Evolutionary conservation across 2,888 invertebrate species (phyloP), one percentile per base, ranked within the genome.

Genomic region (Halictus ligatus): DNA sequence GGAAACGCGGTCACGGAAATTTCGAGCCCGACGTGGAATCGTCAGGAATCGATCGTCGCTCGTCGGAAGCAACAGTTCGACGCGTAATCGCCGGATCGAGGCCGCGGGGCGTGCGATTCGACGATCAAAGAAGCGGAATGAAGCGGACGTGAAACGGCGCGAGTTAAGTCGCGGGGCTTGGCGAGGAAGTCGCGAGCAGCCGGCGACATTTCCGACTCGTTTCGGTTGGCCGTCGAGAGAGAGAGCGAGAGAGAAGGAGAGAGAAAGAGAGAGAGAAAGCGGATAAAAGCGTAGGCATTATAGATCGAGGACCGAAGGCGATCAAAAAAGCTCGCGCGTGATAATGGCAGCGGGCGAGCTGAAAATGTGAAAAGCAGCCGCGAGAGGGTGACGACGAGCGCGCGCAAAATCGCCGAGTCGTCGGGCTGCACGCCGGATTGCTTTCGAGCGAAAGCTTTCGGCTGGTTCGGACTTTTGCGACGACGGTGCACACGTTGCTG

Each of bases 201-300:
- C n/a, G 15, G 60, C 73, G 78, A 84, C 81, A 69, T 84, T 84
- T 81, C 84, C 78, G 84, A 73, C 73, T 76, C 75, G 71, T 80
- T 84, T 78, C 72, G 75, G 71, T 29, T 25, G 75, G 15, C 64
- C 79, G 73, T 67, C 50, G 25, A 50, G 67, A 25, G 35, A 35
- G 35, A 35, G 2, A 2, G 25, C 43, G 67, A 25, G 25, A 43
- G 67, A 25, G 35, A 35, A 5, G 5, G 25, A 50, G 67, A 25
- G 25, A 50, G 67, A 25, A n/a, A 50, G 67, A 25, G 25, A 50
- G 67, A 25, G 25, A 50, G 67, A 25, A 58, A 72, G 60, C 75
- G 80, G 85, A 21, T 80, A 69, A 80, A 85, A 85, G 85, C 77
- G 43, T 43, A 46, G 18, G 78, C 64, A 78, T 78, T 81, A 69